Conservation (phyloP, 1,140 invertebrate species). For the Lethocerus indicus region DNA sequence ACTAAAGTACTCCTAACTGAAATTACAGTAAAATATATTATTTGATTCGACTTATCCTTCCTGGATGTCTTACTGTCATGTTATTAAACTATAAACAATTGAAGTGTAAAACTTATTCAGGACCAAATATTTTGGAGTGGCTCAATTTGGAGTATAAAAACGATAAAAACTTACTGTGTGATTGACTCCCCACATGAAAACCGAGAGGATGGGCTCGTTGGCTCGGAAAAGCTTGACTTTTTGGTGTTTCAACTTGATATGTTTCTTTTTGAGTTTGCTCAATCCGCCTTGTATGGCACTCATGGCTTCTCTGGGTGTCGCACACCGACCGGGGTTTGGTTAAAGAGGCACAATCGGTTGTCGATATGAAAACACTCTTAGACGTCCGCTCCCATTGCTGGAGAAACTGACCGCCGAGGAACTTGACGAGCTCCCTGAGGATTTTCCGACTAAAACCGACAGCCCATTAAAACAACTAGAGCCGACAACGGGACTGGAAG, state of each 20-base stretch:
- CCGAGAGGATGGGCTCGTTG: slow-evolving; percentile 94
- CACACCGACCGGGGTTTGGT: neutral
- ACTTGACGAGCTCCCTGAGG: no score
- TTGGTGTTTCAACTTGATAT: slow-evolving; percentile 88
- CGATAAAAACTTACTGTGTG: slow-evolving; percentile 77
- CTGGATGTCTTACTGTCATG: no score
- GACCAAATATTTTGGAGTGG: neutral
- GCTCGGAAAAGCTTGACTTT: slow-evolving; percentile 97
- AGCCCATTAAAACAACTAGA: neutral
- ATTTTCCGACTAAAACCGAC: neutral
- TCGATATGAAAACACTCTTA: neutral
- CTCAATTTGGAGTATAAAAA: neutral
- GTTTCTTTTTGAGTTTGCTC: slow-evolving; percentile 87
- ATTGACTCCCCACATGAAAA: slow-evolving; percentile 99
- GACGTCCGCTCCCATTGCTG: neutral
- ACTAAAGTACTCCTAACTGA: no score
- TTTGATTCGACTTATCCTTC: no score
- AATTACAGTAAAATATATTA: no score
- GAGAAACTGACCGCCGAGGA: no score
- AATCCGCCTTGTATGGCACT: slow-evolving; percentile 34
- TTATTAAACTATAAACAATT: no score
- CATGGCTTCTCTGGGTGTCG: slow-evolving; percentile 14
- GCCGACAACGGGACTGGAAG: neutral
- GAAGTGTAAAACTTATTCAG: no score
- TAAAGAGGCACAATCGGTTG: neutral